phyloP scores from a whole-genome alignment of 2,113 vertebrate genomes.

The Poeciliopsis turrubarensis region DNA sequence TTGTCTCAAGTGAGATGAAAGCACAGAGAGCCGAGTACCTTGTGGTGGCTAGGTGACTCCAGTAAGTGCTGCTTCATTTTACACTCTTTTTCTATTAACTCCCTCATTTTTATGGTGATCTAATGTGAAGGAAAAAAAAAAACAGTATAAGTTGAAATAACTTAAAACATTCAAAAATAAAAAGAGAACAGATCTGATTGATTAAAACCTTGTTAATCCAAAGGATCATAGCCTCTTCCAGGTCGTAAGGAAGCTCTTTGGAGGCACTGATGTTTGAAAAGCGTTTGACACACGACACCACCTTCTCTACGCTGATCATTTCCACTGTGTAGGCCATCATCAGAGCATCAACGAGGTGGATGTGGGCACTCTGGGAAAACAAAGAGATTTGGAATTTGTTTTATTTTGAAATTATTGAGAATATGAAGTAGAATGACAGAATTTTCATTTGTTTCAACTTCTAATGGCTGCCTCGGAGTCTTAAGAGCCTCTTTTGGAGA shows the following conservation, averaged over 20 bases:
- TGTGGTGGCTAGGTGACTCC: slow-evolving; percentile 93
- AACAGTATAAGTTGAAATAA: neutral
- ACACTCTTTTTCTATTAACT: slow-evolving; percentile 90
- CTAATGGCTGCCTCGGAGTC: too few relatives aligned
- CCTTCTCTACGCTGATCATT: slow-evolving; percentile 98
- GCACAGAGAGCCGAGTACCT: slow-evolving; percentile 80
- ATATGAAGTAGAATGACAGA: neutral
- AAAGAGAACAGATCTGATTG: neutral
- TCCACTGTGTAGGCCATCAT: slow-evolving; percentile 95
- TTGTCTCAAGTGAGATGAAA: neutral
- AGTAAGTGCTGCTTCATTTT: slow-evolving; percentile 92
- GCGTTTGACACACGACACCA: slow-evolving; percentile 91
- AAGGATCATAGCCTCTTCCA: slow-evolving; percentile 97
- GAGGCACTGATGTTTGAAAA: slow-evolving; percentile 96
- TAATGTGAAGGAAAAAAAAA: slow-evolving; percentile 55
- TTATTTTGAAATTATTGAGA: too few relatives aligned
- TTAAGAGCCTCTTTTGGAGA: neutral
- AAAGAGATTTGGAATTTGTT: neutral
- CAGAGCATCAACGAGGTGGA: slow-evolving; percentile 94
- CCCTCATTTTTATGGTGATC: slow-evolving; percentile 96
- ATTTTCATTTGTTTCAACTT: too few relatives aligned
- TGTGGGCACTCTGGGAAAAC: slow-evolving; percentile 86
- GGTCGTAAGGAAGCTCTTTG: slow-evolving; percentile 91
- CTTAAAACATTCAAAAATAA: neutral
- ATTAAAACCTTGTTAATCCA: slow-evolving; percentile 95